Base-by-base conservation (phyloP, 2,888 invertebrate species). In the Capitulum mitella region DNA sequence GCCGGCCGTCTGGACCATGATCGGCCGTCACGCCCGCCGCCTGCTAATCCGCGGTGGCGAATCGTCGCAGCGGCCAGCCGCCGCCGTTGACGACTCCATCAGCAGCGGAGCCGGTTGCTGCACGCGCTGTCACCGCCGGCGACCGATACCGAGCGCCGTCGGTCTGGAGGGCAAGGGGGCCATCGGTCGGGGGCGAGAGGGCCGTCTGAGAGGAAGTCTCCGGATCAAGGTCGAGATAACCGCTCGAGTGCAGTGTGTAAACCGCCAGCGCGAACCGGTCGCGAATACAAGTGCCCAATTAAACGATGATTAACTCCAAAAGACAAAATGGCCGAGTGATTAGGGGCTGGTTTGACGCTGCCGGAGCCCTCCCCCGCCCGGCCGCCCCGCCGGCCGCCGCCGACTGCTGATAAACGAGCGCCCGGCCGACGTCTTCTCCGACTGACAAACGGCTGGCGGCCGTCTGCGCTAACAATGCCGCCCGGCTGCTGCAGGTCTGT, bases 321-420 rank as follows among this genome's bases (percentile, higher is more conserved):
- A 16, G 34, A 64, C 64, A 64, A 64, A 64, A 64, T 64, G 64
- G 64, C 64, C 34, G 64, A 34, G 19, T 64, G 64, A 64, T 64
- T 64, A 64, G 64, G 34, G 64, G 34, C 64, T 34, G 64, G 64
- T 64, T 64, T 64, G 16, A 19, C 6, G 64, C 34, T 2, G 64
- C 19, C 16, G 34, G 64, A 29, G 58, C n/a, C 12, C 29, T 32
- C 61, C 61, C 12, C 12, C 61, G 61, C 61, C 10, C 26, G 26
- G 54, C 26, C 10, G 14, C 29, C 58, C 29, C 3, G 61, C 61
- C 6, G 26, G 22, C 54, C 22, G 54, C 1, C 54, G 26, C 54
- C 54, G 54, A 54, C 26, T 26, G 8, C n/a, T 61, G 61, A 61
- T 61, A 12, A 61, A 32, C 32, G 61, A 14, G 26, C 6, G 54